Base-by-base conservation (phyloP, 2,113 vertebrate species). In the Gallinago media region DNA sequence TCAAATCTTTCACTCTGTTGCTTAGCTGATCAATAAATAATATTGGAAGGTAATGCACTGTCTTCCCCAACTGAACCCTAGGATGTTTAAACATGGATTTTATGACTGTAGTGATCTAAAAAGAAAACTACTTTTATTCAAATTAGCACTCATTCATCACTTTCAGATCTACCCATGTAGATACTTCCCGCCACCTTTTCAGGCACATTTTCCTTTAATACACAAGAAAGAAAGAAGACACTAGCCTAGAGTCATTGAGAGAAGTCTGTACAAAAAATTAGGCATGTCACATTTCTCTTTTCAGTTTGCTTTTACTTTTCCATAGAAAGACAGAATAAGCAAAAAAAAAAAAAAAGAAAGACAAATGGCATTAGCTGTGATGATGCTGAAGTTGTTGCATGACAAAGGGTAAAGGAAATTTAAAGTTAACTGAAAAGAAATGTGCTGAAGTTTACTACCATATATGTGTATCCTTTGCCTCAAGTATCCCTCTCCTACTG, bases 1-100 rank as follows among this genome's bases (percentile, higher is more conserved):
- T 98, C 70, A 99, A 98, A 97, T 99, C 99, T 97, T 99, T 99
- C 92, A 99, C 99, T 74, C 99, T 98, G 97, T 99, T 99, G 97
- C 99, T 99, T 96, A 99, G 99, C 95, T 99, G 99, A 96, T 99
- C 99, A 42, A 99, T 99, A 98, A 99, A 99, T 96, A 99, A 98
- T 98, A 99, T 99, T 84, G 99, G 99, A 94, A 99, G 99, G 97
- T 99, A 99, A 95, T 99, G 98, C 95, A 99, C 98, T n/a, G 99
- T 99, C 92, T 99, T 99, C 70, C 99, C 99, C 87, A 98, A 96
- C 86, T 99, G 99, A 96, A 99, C 97, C 97, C 99, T 99, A 96
- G 79, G 95, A 92, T 80, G 55, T 62, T 34, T 73, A 97, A 97
- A 94, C 88, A 96, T 62, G 67, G 70, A 74, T 63, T 95, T 94